Evolutionary conservation across 2,797 vertebrate species (phyloP), one percentile per base, ranked within the genome.

Genomic region (Xiphorhynchus erythropygius): DNA sequence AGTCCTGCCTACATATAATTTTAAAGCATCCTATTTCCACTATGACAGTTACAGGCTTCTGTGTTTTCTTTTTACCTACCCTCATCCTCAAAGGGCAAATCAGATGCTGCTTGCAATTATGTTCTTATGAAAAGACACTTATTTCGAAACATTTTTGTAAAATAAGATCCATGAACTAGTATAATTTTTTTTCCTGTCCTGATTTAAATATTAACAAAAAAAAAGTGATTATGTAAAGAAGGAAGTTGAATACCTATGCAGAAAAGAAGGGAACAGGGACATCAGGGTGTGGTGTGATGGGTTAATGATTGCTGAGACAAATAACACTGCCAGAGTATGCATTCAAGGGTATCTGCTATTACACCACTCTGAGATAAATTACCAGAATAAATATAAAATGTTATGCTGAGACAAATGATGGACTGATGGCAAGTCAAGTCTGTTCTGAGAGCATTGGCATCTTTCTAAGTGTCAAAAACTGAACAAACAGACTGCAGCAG

Each of bases 301-400:
- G 64, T 82, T 90, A 87, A 84, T 78, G 62, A 86, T 2, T 90
- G 46, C 22, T 27, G 16, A 90, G 70, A 77, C 35, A 76, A 84
- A 9, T 24, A 87, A 77, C 22, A 12, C 22, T 77, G 74, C 37
- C 78, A 84, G 49, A 62, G 35, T 22, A 79, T n/a, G 30, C 0
- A 24, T 92, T 79, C 90, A 95, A 87, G 93, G 70, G 49, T 82
- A 95, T 50, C 41, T 95, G 49, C 44, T 83, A 12, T 74, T 76
- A 82, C 64, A 82, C 30, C 87, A 63, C 18, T 46, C 27, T 63
- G 52, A 95, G 68, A 87, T 74, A 87, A 80, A 90, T 56, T 37
- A 91, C 24, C 37, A 33, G 63, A 84, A 50, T 47, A 93, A 93
- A 85, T 60, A 89, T 11, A 74, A 91, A 87, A 88, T 12, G n/a